Evolutionary conservation across 2,797 vertebrate species (phyloP), one percentile per base, ranked within the genome.

Genomic region (Tapirus indicus): DNA sequence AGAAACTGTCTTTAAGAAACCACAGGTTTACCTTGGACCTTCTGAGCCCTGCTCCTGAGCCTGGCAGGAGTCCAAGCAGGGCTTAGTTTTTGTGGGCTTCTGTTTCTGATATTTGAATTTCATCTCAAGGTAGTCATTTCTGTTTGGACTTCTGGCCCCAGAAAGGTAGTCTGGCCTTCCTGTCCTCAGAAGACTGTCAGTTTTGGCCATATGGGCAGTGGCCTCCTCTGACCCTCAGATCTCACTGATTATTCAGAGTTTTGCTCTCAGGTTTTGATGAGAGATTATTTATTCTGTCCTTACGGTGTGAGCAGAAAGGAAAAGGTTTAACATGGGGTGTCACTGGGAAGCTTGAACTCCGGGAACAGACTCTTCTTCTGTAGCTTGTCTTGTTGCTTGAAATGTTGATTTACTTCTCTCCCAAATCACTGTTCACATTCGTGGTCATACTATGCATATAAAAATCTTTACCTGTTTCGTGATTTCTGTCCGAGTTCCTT

Each of bases 31-130:
- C 47, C 27, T 58, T 27, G 17, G 38, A 47, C 4, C 58, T 74
- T 49, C 6, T 2, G 1, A 69, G 62, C 38, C 54, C 64, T 47
- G 38, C 8, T n/a, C n/a, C n/a, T 79, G 29, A 20, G 4, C 9
- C n/a, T 25, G 49, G 13, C 44, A 49, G 62, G 5, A 62, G 32
- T 88, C 54, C 56, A 12, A 71, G 3, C 21, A 13, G 29, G 21
- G 27, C 74, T 92, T 92, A n/a, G 52, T 29, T 87, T 87, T 49
- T 38, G 38, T 38, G 38, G 38, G 38, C 13, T 71, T 95, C 21
- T 75, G 44, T 32, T 91, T 92, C 74, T 77, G 56, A 62, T 83
- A 80, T 35, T 90, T 92, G 85, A 94, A 80, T 86, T 90, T 72
- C n/a, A 64, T 82, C 44, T 75, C n/a, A 82, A 82, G 29, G 3